Conservation (phyloP, 2,888 invertebrate genomes). For the Cylloceria caligata region DNA sequence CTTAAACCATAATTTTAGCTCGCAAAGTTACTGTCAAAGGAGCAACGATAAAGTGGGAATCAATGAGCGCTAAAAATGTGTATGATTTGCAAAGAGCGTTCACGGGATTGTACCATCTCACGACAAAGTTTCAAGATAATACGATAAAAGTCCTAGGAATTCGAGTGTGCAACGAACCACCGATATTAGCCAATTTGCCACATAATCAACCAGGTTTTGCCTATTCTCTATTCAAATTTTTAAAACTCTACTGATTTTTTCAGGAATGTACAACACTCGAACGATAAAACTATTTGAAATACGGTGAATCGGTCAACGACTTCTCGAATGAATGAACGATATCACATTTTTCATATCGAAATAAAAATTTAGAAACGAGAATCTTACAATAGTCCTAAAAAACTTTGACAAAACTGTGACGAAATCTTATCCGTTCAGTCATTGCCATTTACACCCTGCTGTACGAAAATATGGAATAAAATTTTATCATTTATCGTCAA, state of each 20-base stretch:
- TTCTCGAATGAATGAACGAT: too few species aligned
- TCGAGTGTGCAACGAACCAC: constrained; percentile 76
- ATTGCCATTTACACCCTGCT: too few species aligned
- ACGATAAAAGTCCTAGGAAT: constrained; percentile 88
- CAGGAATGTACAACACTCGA: not conserved
- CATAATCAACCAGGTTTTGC: constrained; percentile 76
- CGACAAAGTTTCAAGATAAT: constrained; percentile 87
- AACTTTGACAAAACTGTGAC: too few species aligned
- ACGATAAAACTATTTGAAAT: not conserved
- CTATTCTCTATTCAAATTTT: constrained; percentile 14
- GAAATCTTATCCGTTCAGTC: too few species aligned
- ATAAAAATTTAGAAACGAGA: too few species aligned
- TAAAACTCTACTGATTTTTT: constrained; percentile 23
- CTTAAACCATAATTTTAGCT: constrained; percentile 86
- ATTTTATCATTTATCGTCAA: not conserved
- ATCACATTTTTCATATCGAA: too few species aligned
- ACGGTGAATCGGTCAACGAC: too few species aligned
- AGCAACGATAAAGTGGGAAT: constrained; percentile 89
- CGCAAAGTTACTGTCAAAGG: constrained; percentile 89
- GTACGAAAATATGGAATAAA: not conserved
- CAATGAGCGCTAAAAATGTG: constrained; percentile 88
- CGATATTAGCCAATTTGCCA: constrained; percentile 27
- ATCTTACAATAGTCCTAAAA: too few species aligned
- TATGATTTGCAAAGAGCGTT: constrained; percentile 91
- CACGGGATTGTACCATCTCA: constrained; percentile 87